Evolutionary conservation across 2,888 invertebrate species (phyloP).

Genomic region (Cerastoderma edule): DNA sequence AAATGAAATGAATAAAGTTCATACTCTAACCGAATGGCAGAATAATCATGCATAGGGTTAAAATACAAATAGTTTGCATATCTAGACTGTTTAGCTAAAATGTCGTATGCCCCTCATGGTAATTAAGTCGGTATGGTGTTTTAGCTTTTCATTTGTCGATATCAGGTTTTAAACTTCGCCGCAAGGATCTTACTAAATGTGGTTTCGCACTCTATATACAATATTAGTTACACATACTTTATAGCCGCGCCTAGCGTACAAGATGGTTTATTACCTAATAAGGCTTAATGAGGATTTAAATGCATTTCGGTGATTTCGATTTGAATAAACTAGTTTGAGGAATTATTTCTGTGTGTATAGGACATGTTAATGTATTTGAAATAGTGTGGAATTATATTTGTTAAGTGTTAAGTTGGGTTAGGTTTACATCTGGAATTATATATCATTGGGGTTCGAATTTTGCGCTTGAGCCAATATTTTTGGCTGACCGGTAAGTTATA

Average conservation of each 20-base stretch:
- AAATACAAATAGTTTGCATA: no score
- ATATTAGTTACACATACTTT: constrained; percentile 20
- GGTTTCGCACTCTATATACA: constrained; percentile 22
- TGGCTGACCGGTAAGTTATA: constrained; percentile 8
- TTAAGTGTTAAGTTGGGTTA: not conserved
- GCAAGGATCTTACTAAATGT: constrained; percentile 1
- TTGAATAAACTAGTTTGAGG: not conserved
- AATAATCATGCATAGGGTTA: no score
- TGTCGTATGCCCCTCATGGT: no score
- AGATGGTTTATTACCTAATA: constrained; percentile 15
- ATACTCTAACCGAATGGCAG: no score
- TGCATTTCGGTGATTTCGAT: constrained; percentile 15
- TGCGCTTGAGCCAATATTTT: constrained; percentile 16
- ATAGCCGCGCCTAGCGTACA: not conserved
- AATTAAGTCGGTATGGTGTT: no score
- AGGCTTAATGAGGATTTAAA: constrained; percentile 8
- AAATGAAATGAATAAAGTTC: no score
- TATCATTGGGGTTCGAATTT: constrained; percentile 1
- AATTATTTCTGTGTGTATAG: not conserved
- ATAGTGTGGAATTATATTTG: not conserved
- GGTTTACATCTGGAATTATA: constrained; percentile 14
- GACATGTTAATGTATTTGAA: not conserved
- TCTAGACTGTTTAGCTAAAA: no score
- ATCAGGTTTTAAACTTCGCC: no score
- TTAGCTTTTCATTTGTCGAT: no score